These are phyloP conservation scores for Scrobipalpa atriplicella DNA, from an alignment of 2,888 invertebrate species.

Conservation along the genomic window DNA sequence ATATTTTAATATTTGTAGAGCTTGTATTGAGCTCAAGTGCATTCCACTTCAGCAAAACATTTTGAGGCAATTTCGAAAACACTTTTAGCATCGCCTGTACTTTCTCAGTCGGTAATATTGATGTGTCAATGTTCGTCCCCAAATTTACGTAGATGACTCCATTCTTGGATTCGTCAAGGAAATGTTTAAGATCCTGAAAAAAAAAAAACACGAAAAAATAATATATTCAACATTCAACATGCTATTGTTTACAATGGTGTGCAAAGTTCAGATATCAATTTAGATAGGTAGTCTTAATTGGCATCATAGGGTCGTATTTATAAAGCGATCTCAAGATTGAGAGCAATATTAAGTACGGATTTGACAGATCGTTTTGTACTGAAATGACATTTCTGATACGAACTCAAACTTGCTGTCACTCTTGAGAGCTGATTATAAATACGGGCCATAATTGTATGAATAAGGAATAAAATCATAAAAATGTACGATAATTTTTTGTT, in stretches of 20 bases:
- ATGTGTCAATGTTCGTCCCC: constrained; percentile 55
- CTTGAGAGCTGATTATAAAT: too few species aligned
- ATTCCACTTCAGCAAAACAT: constrained; percentile 63
- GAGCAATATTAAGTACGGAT: too few species aligned
- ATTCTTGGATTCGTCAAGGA: constrained; percentile 52
- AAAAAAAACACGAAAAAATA: background rate
- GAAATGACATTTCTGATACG: too few species aligned
- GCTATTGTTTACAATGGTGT: too few species aligned
- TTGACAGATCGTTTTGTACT: too few species aligned
- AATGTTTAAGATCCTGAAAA: constrained; percentile 53
- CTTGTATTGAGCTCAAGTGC: constrained; percentile 49
- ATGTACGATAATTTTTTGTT: too few species aligned
- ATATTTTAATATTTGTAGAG: constrained; percentile 53
- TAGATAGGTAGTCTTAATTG: background rate
- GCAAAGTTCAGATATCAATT: background rate
- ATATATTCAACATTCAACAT: too few species aligned
- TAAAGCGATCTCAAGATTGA: too few species aligned
- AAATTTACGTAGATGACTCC: constrained; percentile 61
- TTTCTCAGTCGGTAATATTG: constrained; percentile 45
- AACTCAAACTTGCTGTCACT: too few species aligned
- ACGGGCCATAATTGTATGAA: background rate
- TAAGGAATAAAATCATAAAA: too few species aligned
- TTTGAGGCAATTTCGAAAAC: constrained; percentile 54
- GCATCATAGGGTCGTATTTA: too few species aligned
- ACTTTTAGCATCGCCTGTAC: constrained; percentile 49